Evolutionary conservation across 2,797 vertebrate genomes (phyloP).

Genomic region (Oreonectes daqikongensis): DNA sequence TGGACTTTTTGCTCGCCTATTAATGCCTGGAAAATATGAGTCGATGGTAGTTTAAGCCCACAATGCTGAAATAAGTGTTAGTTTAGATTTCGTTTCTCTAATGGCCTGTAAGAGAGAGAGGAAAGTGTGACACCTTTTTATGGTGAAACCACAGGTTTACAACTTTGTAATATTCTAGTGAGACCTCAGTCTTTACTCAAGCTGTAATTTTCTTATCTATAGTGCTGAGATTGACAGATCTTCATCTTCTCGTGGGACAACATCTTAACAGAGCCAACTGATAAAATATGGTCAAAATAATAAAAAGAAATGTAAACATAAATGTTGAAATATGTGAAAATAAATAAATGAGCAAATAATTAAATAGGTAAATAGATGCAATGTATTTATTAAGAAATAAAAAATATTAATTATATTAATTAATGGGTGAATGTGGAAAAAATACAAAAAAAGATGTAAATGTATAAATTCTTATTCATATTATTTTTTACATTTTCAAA

Average conservation of each 20-base stretch:
- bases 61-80: slow-evolving; percentile 14
- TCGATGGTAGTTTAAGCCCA: not conserved
- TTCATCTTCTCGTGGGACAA: slow-evolving; percentile 22
- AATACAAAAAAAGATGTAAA: too few relatives aligned
- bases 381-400: too few relatives aligned
- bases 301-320: not conserved
- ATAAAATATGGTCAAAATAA: slow-evolving; percentile 28
- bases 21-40: slow-evolving; percentile 6
- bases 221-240: not conserved
- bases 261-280: not conserved
- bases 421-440: too few relatives aligned
- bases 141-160: not conserved
- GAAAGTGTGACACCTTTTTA: not conserved
- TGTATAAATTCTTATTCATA: too few relatives aligned
- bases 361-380: too few relatives aligned
- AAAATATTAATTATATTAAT: too few relatives aligned
- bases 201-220: slow-evolving; percentile 1
- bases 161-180: not conserved
- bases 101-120: not conserved
- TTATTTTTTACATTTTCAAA: too few relatives aligned
- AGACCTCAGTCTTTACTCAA: slow-evolving; percentile 7
- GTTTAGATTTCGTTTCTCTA: not conserved
- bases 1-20: slow-evolving; percentile 18
- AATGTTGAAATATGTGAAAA: not conserved
- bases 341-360: too few relatives aligned